A percentile compares a stretch with the other conserved stretches of the same genome.
Evolutionary conservation across 2,888 invertebrate genomes (phyloP).

Genomic region (Sinhomidia bicolor): DNA sequence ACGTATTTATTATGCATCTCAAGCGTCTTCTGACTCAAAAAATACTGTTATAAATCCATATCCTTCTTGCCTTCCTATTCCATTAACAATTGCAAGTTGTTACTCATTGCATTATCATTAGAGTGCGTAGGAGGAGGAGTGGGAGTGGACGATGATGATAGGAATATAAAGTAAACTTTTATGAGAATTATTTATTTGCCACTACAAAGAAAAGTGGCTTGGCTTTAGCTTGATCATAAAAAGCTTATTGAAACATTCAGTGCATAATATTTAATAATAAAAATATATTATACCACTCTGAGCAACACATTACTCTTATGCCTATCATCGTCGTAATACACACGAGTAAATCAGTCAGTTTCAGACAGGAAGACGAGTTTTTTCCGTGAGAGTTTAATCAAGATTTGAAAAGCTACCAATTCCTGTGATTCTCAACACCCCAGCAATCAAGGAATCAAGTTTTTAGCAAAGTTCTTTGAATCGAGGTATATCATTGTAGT

Average conservation of each 20-base stretch:
- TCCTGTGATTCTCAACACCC: slow-evolving; percentile 45
- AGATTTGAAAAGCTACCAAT: slow-evolving; percentile 29
- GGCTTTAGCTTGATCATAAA: neutral
- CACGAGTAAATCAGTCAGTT: too few species aligned
- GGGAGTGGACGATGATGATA: neutral
- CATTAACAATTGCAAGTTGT: neutral
- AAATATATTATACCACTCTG: neutral
- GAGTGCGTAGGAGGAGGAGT: neutral
- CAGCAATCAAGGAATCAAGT: neutral
- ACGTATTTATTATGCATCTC: neutral
- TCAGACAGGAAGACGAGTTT: slow-evolving; percentile 55
- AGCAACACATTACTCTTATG: neutral
- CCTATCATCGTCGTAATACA: neutral
- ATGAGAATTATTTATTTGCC: neutral
- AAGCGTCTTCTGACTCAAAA: neutral
- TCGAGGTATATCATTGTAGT: neutral
- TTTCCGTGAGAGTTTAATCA: slow-evolving; percentile 69
- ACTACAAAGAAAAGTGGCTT: slow-evolving; percentile 10
- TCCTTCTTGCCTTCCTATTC: slow-evolving; percentile 3
- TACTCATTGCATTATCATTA: neutral
- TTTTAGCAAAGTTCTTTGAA: slow-evolving; percentile 37
- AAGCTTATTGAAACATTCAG: neutral
- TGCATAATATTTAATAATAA: neutral
- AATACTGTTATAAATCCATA: slow-evolving; percentile 29
- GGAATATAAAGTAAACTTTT: slow-evolving; percentile 31